Conservation (phyloP, 1,140 invertebrate genomes). For the Nephila pilipes region DNA sequence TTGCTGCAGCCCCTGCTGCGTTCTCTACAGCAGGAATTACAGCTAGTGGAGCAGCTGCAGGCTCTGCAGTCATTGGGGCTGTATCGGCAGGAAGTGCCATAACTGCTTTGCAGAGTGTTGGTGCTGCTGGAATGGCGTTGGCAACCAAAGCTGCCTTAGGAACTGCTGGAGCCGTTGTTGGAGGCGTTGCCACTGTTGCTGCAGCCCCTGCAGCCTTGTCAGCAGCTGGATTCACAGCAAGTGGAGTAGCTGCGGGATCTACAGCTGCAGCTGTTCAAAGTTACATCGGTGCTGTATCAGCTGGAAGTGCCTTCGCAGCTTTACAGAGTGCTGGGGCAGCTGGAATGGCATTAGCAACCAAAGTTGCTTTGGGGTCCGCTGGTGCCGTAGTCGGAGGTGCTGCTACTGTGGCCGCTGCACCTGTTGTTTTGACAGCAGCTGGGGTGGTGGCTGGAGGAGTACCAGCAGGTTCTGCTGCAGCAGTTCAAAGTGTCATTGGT, state of each 20-base stretch:
- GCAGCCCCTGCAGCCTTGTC: neutral
- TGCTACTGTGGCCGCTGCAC: neutral
- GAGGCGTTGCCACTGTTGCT: no score
- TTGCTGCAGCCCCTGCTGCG: neutral
- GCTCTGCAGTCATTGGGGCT: neutral
- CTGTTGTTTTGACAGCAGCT: neutral
- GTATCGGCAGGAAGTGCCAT: slow-evolving; percentile 20
- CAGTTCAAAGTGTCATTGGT: no score
- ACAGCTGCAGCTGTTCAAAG: neutral
- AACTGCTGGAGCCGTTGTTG: neutral
- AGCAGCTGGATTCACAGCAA: neutral
- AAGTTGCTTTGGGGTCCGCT: neutral
- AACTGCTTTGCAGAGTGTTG: neutral
- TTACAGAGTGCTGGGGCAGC: neutral
- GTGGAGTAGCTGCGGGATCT: slow-evolving; percentile 15
- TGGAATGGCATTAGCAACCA: neutral
- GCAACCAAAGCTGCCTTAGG: neutral
- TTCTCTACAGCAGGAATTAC: neutral
- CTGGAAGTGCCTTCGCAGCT: slow-evolving; percentile 17
- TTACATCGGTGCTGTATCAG: neutral
- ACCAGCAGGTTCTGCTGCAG: neutral
- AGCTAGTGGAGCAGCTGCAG: neutral
- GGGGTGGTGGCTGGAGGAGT: neutral
- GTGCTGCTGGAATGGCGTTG: neutral
- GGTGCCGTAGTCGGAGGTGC: neutral